Evolutionary conservation across 2,888 invertebrate species (phyloP).

Genomic region (Drosophila ezoana): DNA sequence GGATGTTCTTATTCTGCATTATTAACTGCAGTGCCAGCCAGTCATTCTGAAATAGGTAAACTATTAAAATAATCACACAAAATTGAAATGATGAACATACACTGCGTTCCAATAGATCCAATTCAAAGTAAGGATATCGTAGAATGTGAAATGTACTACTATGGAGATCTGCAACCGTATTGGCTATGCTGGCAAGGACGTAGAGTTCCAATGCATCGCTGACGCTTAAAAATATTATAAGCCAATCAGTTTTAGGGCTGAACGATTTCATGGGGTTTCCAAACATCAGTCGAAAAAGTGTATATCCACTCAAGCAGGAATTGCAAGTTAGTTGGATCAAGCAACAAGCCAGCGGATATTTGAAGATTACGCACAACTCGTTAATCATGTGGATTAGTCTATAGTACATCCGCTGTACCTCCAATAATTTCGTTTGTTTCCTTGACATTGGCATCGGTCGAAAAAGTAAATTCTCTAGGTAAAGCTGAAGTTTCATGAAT

Average conservation of each 20-base stretch:
- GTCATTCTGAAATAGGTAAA: constrained; percentile 23
- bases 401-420: neutral
- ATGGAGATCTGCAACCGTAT: neutral
- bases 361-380: constrained; percentile 12
- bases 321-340: neutral
- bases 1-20: constrained; percentile 20
- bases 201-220: constrained; percentile 3
- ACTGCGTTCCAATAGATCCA: constrained; percentile 18
- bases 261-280: neutral
- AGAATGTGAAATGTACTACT: constrained; percentile 7
- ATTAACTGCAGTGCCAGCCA: constrained; percentile 42
- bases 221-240: neutral
- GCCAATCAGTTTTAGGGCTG: neutral
- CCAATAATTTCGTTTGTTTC: neutral
- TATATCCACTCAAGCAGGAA: neutral
- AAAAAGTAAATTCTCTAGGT: constrained; percentile 3
- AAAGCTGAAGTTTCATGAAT: neutral
- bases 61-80: neutral
- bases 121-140: neutral
- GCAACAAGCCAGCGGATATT: constrained; percentile 5
- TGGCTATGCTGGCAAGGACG: neutral
- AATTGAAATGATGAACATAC: constrained; percentile 9
- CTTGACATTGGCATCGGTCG: constrained; percentile 1
- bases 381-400: constrained; percentile 7
- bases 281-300: neutral